phyloP scores from a whole-genome alignment of 2,888 invertebrate genomes.

The Stenodera caucasica region DNA sequence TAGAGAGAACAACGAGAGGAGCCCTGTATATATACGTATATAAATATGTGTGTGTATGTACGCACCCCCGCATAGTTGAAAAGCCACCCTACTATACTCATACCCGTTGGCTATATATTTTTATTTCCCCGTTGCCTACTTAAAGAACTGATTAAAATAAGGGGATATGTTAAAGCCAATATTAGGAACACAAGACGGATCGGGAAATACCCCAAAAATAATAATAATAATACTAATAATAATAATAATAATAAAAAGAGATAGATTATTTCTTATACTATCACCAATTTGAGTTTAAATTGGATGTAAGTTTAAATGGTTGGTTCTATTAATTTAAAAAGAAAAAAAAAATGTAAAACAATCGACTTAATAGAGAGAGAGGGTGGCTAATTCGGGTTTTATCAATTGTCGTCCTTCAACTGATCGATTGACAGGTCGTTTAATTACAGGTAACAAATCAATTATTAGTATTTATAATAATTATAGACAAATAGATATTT shows the following conservation, averaged over 20 bases:
- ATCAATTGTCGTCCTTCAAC: too few species aligned
- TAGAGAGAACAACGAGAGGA: conserved; percentile 23
- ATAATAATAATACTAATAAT: too few species aligned
- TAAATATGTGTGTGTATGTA: neutral
- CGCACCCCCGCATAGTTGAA: conserved; percentile 4
- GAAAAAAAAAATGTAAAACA: too few species aligned
- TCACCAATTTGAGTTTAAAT: conserved; percentile 27
- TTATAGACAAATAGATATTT: conserved; percentile 17
- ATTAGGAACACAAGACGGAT: conserved; percentile 46
- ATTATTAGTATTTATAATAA: conserved; percentile 18
- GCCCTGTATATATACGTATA: neutral
- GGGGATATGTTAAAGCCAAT: conserved; percentile 54
- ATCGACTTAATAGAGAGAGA: too few species aligned
- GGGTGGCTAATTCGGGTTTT: too few species aligned
- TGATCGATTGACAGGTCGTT: neutral
- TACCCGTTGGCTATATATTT: conserved; percentile 53
- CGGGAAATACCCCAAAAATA: conserved; percentile 16
- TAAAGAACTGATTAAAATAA: conserved; percentile 56
- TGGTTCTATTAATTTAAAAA: conserved; percentile 6
- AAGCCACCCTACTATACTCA: conserved; percentile 29
- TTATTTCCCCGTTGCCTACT: conserved; percentile 57
- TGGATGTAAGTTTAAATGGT: conserved; percentile 13
- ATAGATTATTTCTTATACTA: conserved; percentile 21
- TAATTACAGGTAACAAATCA: neutral
- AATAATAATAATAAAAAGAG: conserved; percentile 8